These are phyloP conservation scores for Monopterus albus DNA, from an alignment of 2,113 vertebrate species.

Conservation along the genomic window DNA sequence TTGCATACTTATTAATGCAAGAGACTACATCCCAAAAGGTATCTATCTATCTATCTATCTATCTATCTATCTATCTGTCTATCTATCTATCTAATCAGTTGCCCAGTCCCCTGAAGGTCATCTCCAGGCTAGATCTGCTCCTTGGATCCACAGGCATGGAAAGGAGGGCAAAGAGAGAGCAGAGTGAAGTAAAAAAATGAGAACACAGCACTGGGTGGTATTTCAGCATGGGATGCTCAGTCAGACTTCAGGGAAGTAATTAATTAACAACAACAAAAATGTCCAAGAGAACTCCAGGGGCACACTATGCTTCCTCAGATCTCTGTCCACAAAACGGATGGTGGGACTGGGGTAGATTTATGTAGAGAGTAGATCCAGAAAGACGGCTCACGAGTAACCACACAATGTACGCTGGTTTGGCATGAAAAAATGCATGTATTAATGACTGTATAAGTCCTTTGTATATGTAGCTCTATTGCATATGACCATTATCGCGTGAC, in stretches of 20 bases:
- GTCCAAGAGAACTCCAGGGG: conserved; percentile 74
- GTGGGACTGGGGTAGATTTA: conserved; percentile 51
- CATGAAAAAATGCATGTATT: no score
- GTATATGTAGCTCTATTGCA: no score
- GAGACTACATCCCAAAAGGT: no score
- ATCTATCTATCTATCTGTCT: no score
- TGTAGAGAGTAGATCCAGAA: conserved; percentile 56
- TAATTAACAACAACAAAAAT: conserved; percentile 86
- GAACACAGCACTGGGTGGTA: conserved; percentile 70
- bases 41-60: no score
- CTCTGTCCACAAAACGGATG: conserved; percentile 73
- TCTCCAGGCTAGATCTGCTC: conserved; percentile 57
- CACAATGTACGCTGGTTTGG: conserved; percentile 42
- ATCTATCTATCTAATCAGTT: no score
- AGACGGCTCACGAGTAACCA: conserved; percentile 22
- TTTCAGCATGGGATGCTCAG: conserved; percentile 72
- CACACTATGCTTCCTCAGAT: conserved; percentile 72
- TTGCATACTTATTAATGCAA: conserved; percentile 1
- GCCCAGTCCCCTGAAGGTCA: conserved; percentile 43
- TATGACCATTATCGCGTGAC: no score
- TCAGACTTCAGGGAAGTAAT: conserved; percentile 82
- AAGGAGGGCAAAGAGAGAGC: conserved; percentile 67
- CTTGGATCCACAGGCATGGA: conserved; percentile 49
- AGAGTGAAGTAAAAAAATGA: conserved; percentile 63
- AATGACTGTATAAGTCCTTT: no score